Conservation (phyloP, 2,888 invertebrate genomes). For the Strigamia transsilvanica region DNA sequence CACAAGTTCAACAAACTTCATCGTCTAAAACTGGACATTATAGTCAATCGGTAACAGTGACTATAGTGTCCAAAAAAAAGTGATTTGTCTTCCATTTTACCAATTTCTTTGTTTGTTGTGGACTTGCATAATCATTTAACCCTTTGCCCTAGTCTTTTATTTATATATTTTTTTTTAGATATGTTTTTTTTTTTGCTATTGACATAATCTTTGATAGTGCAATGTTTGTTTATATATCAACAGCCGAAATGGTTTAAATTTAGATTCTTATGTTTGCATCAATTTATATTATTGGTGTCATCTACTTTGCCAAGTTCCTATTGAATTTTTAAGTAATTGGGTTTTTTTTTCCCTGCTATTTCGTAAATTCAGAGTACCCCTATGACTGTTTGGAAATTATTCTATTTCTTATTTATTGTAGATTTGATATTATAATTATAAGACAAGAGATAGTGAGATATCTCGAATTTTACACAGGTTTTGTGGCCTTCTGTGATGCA, state of each 20-base stretch:
- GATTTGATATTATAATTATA: background rate
- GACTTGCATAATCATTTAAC: slow-evolving; percentile 22
- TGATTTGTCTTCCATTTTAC: slow-evolving; percentile 25
- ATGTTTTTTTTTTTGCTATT: slow-evolving; percentile 3
- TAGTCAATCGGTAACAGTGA: slow-evolving; percentile 17
- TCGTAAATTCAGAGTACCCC: background rate
- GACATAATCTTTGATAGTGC: slow-evolving; percentile 18
- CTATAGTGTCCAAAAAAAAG: slow-evolving; percentile 31
- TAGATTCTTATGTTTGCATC: too few relatives aligned
- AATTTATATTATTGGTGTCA: too few relatives aligned
- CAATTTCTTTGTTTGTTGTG: background rate
- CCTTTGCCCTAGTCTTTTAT: slow-evolving; percentile 1
- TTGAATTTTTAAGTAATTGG: too few relatives aligned
- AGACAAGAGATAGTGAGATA: background rate
- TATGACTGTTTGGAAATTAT: background rate
- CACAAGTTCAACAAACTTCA: background rate
- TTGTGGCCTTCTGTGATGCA: background rate
- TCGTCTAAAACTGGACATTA: slow-evolving; percentile 1
- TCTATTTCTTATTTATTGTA: background rate
- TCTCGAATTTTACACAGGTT: background rate
- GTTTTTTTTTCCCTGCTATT: too few relatives aligned
- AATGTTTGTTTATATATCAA: slow-evolving; percentile 16
- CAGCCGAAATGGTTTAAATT: slow-evolving; percentile 8
- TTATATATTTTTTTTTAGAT: slow-evolving; percentile 1
- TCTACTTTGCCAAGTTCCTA: too few relatives aligned